Base-by-base conservation (phyloP, 2,797 vertebrate genomes). In the Tachyglossus aculeatus region DNA sequence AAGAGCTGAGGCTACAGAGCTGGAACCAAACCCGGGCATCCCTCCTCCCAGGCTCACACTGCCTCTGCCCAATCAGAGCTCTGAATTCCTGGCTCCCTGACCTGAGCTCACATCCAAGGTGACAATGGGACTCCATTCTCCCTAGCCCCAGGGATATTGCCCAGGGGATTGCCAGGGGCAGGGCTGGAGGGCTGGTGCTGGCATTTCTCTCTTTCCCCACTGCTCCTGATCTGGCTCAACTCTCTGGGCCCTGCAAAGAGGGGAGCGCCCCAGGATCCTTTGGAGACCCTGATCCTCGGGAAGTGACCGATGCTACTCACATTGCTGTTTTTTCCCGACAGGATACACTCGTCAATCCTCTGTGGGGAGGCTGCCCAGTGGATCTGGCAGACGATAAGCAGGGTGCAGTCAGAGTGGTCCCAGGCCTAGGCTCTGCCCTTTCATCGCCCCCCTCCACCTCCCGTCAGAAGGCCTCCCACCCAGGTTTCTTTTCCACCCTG, bases 261-360 rank as follows among this genome's bases (percentile, higher is more conserved):
- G 22, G 13, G 43, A 22, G 29, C 18, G 62, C 51, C 10, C 55
- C 43, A 36, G 24, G 1, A 0, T 0, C 0, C 7, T 9, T 7
- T 4, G 4, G 6, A 44, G 19, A 9, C 9, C 22, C 4, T 3
- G 43, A 13, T 7, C 4, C 0, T 0, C 43, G 11, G 62, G 0
- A 31, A 38, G 13, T 38, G 5, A 29, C 18, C 19, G 19, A 39
- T 21, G 2, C 3, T 83, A 96, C 97, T 97, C 89, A 99, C 98
- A 0, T 98, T 98, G 78, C 93, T 95, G 85, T 99, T 97, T 89
- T 99, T 99, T 82, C 98, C 98, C 0, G 97, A 98, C 53, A 98
- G 85, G 82, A 99, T 93, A 27, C 98, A 99, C 67, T 99, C 98
- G 5, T 96, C 96, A 5, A 96, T 98, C 88, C 97, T 96, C 90